These are phyloP conservation scores for Pseudochirops cupreus DNA, from an alignment of 2,797 vertebrate species.

Conservation along the genomic window DNA sequence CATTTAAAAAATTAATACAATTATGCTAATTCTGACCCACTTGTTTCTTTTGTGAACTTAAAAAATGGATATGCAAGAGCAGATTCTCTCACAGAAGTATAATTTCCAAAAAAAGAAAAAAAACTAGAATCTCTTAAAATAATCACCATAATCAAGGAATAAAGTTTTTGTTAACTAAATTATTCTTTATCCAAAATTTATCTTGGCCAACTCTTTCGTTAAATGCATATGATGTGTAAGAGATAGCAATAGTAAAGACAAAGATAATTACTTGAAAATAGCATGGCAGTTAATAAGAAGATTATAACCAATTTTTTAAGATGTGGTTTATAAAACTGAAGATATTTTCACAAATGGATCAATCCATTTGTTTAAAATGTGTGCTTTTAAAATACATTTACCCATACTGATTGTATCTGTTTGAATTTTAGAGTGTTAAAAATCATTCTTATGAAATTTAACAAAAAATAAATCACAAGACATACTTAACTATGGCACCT, in stretches of 20 bases:
- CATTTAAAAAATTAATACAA: conserved; percentile 1
- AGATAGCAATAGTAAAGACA: not conserved
- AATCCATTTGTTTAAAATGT: not conserved
- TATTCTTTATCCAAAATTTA: conserved; percentile 49
- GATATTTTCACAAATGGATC: not conserved
- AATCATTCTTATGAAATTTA: not conserved
- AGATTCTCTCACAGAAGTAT: conserved; percentile 32
- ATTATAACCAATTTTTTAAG: not conserved
- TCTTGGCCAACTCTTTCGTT: conserved; percentile 1
- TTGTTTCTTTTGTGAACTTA: conserved; percentile 16
- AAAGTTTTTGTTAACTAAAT: conserved; percentile 4
- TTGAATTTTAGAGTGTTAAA: not conserved
- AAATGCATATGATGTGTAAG: conserved; percentile 24
- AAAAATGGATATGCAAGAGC: conserved; percentile 32
- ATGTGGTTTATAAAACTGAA: not conserved
- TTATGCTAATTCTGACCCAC: not conserved
- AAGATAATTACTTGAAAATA: not conserved
- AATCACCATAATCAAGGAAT: conserved; percentile 42
- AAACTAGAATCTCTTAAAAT: conserved; percentile 19
- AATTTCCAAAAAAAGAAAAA: conserved; percentile 27
- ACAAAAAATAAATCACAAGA: not conserved
- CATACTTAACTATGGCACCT: conserved; percentile 29
- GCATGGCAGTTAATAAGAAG: not conserved
- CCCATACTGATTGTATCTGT: not conserved
- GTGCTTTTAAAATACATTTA: not conserved